Base-by-base conservation (phyloP, 2,113 vertebrate genomes). In the Macquaria ambigua region DNA sequence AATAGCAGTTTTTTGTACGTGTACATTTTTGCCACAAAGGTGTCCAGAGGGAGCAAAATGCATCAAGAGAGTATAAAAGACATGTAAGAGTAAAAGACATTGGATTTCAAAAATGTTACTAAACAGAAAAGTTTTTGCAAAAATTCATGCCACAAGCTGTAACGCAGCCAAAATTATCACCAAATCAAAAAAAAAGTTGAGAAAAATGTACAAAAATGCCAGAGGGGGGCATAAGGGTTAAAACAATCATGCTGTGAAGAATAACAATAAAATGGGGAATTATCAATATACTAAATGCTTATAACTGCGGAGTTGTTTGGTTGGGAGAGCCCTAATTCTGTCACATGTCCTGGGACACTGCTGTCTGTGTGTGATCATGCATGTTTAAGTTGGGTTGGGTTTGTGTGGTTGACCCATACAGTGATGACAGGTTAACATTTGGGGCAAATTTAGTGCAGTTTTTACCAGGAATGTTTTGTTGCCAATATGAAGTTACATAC, bases 321-420 rank as follows among this genome's bases (percentile, higher is more conserved):
- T 64, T 59, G 28, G 28, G 21, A 48, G 68, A 78, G n/a, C 37
- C 6, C 34, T 52, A 23, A 41, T 74, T 55, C 67, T 83, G 74
- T 71, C 61, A 81, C 64, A 46, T 80, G 69, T 48, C 41, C 46
- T 74, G 63, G 41, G 52, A 87, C 79, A 34, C 70, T 71, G 58
- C 18, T 74, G 69, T 84, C 28, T 82, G 58, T 80, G 52, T 81
- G 77, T 74, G 77, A 72, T 55, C 89, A 80, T 83, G 79, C 86
- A 90, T 84, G 87, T 88, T 85, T 63, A 68, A 28, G 52, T 83
- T 82, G 39, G 3, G 74, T 74, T 66, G 86, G 79, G 53, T 81
- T 62, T 78, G 25, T 31, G 67, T 23, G 21, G 14, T 53, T 59
- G 53, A 85, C 77, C 82, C 73, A 71, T 67, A 23, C 20, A 25